Conservation (phyloP, 1,140 invertebrate species). For the Calephelis virginiensis region DNA sequence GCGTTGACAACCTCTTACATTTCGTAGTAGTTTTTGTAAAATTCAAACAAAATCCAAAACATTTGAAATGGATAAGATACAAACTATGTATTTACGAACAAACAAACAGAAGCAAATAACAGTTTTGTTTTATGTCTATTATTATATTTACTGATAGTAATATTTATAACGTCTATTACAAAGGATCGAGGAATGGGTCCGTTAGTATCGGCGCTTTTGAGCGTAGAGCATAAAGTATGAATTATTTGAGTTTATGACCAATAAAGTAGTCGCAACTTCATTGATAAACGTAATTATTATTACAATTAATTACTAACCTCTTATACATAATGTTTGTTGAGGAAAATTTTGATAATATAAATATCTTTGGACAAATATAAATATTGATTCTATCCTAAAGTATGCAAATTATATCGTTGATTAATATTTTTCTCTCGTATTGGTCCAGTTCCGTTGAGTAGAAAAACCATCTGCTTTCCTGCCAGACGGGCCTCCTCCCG, state of each 20-base stretch:
- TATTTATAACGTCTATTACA: slow-evolving; percentile 10
- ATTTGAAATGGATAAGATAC: too few relatives aligned
- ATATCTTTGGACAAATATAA: too few relatives aligned
- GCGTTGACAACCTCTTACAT: too few relatives aligned
- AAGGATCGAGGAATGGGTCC: not conserved
- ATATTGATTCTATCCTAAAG: too few relatives aligned
- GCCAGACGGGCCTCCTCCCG: too few relatives aligned
- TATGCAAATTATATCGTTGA: too few relatives aligned
- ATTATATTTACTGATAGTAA: not conserved
- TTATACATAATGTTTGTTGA: not conserved
- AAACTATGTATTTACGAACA: not conserved
- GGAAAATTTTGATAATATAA: not conserved
- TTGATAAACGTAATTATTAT: slow-evolving; percentile 26
- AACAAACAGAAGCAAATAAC: not conserved
- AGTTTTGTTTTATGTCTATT: too few relatives aligned
- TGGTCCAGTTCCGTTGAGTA: too few relatives aligned
- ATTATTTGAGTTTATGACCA: slow-evolving; percentile 19
- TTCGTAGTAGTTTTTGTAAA: too few relatives aligned
- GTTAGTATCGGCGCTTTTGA: slow-evolving; percentile 13
- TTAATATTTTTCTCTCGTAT: too few relatives aligned
- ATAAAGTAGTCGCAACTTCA: slow-evolving; percentile 20
- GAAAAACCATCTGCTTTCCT: too few relatives aligned
- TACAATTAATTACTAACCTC: not conserved
- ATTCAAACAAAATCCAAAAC: too few relatives aligned
- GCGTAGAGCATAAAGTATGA: not conserved